phyloP scores from a whole-genome alignment of 2,888 invertebrate genomes.

The Epinotia nisella region DNA sequence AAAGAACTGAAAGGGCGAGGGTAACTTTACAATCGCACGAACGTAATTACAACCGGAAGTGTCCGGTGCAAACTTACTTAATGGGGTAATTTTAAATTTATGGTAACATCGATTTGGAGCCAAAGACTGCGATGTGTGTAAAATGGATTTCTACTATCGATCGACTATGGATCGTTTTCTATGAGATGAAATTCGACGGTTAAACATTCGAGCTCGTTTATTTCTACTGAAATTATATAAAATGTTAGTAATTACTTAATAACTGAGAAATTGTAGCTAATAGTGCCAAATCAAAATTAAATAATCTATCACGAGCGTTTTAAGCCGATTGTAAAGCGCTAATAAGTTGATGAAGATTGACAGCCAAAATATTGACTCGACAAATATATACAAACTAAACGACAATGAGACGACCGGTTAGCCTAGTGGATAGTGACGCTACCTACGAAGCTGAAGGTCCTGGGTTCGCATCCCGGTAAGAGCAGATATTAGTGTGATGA shows the following conservation, averaged over 20 bases:
- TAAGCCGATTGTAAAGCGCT: too few species aligned
- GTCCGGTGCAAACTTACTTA: slow-evolving; percentile 39
- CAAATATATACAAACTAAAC: neutral
- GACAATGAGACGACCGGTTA: too few species aligned
- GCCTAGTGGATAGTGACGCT: too few species aligned
- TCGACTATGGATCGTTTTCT: too few species aligned
- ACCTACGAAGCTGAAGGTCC: too few species aligned
- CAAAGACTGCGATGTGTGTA: neutral
- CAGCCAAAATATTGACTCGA: neutral
- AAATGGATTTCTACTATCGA: neutral
- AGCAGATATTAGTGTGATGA: too few species aligned
- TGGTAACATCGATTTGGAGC: slow-evolving; percentile 34
- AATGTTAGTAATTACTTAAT: too few species aligned
- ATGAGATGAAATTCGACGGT: neutral
- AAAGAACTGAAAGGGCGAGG: slow-evolving; percentile 80
- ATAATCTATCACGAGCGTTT: too few species aligned
- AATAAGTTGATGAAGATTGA: neutral
- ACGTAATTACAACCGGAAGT: slow-evolving; percentile 67
- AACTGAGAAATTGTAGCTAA: too few species aligned
- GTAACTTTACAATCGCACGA: slow-evolving; percentile 69
- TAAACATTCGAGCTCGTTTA: neutral
- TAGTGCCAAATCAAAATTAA: too few species aligned
- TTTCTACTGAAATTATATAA: neutral
- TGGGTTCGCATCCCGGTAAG: too few species aligned
- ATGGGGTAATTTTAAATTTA: slow-evolving; percentile 43